These are phyloP conservation scores for Hyposmocoma kahamanoa DNA, from an alignment of 1,140 invertebrate species.

Conservation along the genomic window DNA sequence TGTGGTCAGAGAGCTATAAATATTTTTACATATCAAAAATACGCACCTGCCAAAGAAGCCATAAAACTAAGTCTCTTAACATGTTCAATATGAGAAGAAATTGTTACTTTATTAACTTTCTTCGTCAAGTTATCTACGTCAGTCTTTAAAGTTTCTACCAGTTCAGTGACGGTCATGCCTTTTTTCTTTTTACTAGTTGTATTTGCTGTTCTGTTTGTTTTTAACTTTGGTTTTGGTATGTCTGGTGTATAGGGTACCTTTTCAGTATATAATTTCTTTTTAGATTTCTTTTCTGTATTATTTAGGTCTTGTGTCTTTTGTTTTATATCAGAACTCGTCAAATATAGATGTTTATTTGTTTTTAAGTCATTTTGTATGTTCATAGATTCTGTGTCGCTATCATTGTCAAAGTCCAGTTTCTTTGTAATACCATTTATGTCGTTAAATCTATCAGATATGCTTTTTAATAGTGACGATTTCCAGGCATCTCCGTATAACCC, in stretches of 20 bases:
- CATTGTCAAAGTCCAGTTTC: slow-evolving; percentile 46
- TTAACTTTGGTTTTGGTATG: slow-evolving; percentile 25
- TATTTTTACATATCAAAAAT: too few relatives aligned
- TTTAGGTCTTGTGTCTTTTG: slow-evolving; percentile 15
- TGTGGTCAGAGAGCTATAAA: too few relatives aligned
- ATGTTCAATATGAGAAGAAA: slow-evolving; percentile 12
- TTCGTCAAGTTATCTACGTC: slow-evolving; percentile 35
- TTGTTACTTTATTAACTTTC: slow-evolving; percentile 30
- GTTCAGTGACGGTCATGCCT: slow-evolving; percentile 46
- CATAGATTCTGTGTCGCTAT: slow-evolving; percentile 53
- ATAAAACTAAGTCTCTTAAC: slow-evolving; percentile 49
- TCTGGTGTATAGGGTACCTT: slow-evolving; percentile 49
- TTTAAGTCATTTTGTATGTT: slow-evolving; percentile 38
- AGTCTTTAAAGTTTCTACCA: slow-evolving; percentile 38
- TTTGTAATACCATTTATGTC: slow-evolving; percentile 39
- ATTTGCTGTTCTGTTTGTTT: slow-evolving; percentile 23
- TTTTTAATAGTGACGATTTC: slow-evolving; percentile 53
- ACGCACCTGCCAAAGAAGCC: slow-evolving; percentile 54
- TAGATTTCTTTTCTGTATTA: slow-evolving; percentile 42
- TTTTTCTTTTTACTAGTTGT: slow-evolving; percentile 26
- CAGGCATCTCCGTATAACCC: slow-evolving; percentile 60
- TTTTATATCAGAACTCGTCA: slow-evolving; percentile 39
- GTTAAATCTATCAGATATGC: slow-evolving; percentile 32
- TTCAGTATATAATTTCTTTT: slow-evolving; percentile 60
- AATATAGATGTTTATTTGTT: slow-evolving; percentile 38